These are phyloP conservation scores for Platysteira castanea DNA, from an alignment of 2,113 vertebrate species.

Conservation along the genomic window DNA sequence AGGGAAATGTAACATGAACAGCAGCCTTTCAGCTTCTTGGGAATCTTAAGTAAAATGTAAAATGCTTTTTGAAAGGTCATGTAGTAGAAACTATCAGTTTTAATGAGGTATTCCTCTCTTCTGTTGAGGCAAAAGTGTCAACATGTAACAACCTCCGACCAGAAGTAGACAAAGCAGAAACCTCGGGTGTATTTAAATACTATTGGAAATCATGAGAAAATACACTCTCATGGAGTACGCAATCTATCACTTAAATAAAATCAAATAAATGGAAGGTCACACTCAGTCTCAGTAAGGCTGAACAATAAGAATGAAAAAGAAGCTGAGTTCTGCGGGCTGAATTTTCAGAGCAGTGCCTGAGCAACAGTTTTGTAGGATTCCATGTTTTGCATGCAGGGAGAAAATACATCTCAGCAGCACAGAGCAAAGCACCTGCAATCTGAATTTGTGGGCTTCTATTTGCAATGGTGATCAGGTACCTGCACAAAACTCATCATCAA, in stretches of 20 bases:
- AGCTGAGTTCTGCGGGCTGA: background rate
- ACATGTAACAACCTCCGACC: background rate
- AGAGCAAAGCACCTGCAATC: background rate
- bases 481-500: background rate
- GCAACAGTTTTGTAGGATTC: background rate
- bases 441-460: background rate
- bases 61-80: conserved; percentile 1
- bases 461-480: conserved; percentile 1
- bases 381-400: background rate
- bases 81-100: background rate
- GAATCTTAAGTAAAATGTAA: conserved; percentile 11
- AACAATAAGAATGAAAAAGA: background rate
- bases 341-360: background rate
- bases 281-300: background rate
- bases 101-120: background rate
- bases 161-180: background rate
- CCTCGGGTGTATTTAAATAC: background rate
- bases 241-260: background rate
- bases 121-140: background rate
- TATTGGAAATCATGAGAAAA: background rate
- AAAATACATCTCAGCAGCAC: background rate
- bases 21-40: background rate
- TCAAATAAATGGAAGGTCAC: background rate
- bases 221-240: background rate
- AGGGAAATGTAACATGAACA: background rate